phyloP scores from a whole-genome alignment of 37 sponge, comb jelly and placozoan genomes.

The Corticium candelabrum region DNA sequence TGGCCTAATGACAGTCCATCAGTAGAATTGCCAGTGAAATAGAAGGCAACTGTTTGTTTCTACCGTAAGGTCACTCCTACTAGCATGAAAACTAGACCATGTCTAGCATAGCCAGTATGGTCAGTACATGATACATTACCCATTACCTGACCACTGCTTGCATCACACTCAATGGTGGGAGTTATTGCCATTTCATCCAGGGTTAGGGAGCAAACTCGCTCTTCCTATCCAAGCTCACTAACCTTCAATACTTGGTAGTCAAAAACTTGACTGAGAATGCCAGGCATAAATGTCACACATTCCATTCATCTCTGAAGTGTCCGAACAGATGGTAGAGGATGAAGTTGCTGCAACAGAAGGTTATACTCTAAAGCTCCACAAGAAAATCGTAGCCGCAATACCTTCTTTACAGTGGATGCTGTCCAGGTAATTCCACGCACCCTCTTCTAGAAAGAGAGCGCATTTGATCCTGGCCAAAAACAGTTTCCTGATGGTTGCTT shows the following conservation, averaged over 20 bases:
- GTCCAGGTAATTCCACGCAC: neutral
- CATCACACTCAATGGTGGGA: too few relatives aligned
- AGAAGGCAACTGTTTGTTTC: neutral
- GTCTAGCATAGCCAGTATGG: neutral
- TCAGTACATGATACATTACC: neutral
- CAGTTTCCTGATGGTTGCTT: neutral
- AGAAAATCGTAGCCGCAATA: neutral
- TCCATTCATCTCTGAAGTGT: neutral
- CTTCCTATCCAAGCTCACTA: too few relatives aligned
- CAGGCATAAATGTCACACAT: neutral
- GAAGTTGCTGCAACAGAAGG: neutral
- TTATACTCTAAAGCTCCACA: neutral
- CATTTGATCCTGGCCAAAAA: neutral
- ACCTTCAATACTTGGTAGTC: neutral
- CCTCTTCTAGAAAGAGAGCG: neutral
- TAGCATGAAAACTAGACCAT: constrained; percentile 1
- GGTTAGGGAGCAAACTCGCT: too few relatives aligned
- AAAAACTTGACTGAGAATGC: neutral
- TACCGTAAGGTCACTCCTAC: neutral
- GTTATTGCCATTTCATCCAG: too few relatives aligned
- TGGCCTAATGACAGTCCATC: neutral
- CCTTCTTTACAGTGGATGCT: neutral
- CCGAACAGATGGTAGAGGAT: neutral
- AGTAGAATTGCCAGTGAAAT: neutral
- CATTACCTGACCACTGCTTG: too few relatives aligned